These are phyloP conservation scores for Cynoglossus semilaevis DNA, from an alignment of 2,113 vertebrate genomes.

Conservation along the genomic window DNA sequence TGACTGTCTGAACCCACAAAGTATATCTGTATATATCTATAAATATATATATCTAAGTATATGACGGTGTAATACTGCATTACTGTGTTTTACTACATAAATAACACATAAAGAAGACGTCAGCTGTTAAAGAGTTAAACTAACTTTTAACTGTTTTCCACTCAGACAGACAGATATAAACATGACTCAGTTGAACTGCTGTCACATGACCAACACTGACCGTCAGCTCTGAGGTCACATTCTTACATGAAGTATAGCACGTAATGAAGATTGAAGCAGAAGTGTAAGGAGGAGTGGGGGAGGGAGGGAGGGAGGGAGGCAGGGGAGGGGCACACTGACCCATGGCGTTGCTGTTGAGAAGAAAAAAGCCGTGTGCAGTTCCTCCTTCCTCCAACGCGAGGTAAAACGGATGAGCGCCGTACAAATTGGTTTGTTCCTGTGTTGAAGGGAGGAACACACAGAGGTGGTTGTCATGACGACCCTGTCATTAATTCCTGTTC, in stretches of 20 bases:
- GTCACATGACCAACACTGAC: conserved; percentile 1
- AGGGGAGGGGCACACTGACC: conserved; percentile 56
- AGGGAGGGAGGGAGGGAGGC: too few relatives aligned
- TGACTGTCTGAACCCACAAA: too few relatives aligned
- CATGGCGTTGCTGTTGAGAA: conserved; percentile 89
- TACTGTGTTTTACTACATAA: too few relatives aligned
- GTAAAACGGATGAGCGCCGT: conserved; percentile 88
- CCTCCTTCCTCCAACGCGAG: conserved; percentile 82
- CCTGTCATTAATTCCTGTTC: too few relatives aligned
- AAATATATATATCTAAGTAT: too few relatives aligned
- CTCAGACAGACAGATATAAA: too few relatives aligned
- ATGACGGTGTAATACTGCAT: too few relatives aligned
- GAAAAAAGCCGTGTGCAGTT: conserved; percentile 83
- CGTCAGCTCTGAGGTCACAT: background rate
- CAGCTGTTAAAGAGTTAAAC: too few relatives aligned
- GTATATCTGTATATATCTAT: too few relatives aligned
- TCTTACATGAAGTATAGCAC: background rate
- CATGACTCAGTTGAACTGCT: background rate
- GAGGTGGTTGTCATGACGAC: background rate
- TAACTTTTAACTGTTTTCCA: too few relatives aligned
- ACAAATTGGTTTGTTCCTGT: conserved; percentile 84
- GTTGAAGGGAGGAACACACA: background rate
- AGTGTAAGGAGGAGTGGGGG: too few relatives aligned
- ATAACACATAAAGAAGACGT: too few relatives aligned
- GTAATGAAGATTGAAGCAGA: background rate